Base-by-base conservation (phyloP, 2,888 invertebrate genomes). In the Drosophila neotestacea region DNA sequence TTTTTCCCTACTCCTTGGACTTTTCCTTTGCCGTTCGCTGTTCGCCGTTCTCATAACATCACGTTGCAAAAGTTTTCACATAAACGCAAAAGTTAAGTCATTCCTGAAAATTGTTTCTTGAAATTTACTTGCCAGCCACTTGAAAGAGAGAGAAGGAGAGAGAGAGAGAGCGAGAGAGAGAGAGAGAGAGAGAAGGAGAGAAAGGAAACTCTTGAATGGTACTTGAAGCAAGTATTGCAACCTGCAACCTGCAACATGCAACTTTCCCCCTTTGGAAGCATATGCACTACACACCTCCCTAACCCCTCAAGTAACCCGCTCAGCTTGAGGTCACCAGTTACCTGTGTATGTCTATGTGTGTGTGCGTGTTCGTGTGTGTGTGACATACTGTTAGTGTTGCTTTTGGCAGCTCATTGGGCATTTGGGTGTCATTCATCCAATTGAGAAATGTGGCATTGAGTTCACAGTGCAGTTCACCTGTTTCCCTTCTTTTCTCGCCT, bases 31-130 rank as follows among this genome's bases (percentile, higher is more conserved):
- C 79, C 78, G 74, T 69, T 80, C 63, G 22, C 22, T 69, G 69
- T 74, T 59, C 55, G 81, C 64, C 68, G 63, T 71, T 68, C 70
- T 73, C 85, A 86, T 85, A 85, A 79, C 85, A 84, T 84, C 85
- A 85, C 85, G 85, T 86, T 84, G 77, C 73, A 73, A 86, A 82
- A 85, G 72, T 85, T 85, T 85, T 86, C 85, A 84, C 87, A 85
- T 85, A 85, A 85, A 86, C 87, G 85, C 87, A 86, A 85, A 85
- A 85, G 85, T 85, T 85, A 86, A 85, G 85, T 85, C 85, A 85
- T 85, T 86, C 81, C 85, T 86, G 87, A 85, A 85, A 85, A 85
- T 85, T 85, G 85, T 85, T 85, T 85, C 87, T 86, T 86, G 75
- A 84, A 86, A 85, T 79, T 85, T 85, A 85, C 85, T 86, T 76